Base-by-base conservation (phyloP, 1,140 invertebrate genomes). In the Aleiodes sp. region DNA sequence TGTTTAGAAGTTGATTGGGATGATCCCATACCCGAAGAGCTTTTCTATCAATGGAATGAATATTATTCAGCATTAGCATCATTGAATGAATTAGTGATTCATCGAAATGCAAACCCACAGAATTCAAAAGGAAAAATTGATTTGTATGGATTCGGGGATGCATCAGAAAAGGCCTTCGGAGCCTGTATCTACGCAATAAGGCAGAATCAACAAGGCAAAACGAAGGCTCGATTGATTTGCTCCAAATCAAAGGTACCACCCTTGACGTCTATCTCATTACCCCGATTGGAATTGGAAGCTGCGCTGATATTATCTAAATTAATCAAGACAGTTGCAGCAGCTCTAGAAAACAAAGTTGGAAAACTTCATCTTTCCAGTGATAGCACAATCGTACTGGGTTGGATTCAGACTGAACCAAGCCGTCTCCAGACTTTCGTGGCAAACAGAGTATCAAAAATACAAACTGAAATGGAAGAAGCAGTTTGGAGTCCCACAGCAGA, bases 381-480 rank as follows among this genome's bases (percentile, higher is more conserved):
- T 19, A 43, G 59, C 4, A 69, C 43, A 2, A 64, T 69, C 6
- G 68, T 69, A 1, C 14, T 69, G 8, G 9, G 37, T 9, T 69
- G 68, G 68, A 9, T 69, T 14, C 41, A 52, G 26, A 56, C 43
- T 4, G 2, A 33, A 10, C 68, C 62, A 12, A 24, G 12, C 21
- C 29, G 24, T 21, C n/a, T 64, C 21, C 52, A 64, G n/a, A 70
- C 62, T 2, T 70, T 64, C 21, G 46, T 60, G 8, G 59, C 61
- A 1, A 65, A 70, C n/a, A 37, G 68, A 39, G 46, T 70, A 31
- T 29, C 68, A 9, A 60, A 65, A 4, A 70, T 70, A 26, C 68
- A 59, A 59, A 12, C 14, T 7, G 39, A 21, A 29, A 19, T 33
- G 1, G 12, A 33, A 16, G 14, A 4, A 4, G 33, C 37, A 2